Evolutionary conservation across 2,113 vertebrate species (phyloP).

Genomic region (Himantopus leucocephalus): DNA sequence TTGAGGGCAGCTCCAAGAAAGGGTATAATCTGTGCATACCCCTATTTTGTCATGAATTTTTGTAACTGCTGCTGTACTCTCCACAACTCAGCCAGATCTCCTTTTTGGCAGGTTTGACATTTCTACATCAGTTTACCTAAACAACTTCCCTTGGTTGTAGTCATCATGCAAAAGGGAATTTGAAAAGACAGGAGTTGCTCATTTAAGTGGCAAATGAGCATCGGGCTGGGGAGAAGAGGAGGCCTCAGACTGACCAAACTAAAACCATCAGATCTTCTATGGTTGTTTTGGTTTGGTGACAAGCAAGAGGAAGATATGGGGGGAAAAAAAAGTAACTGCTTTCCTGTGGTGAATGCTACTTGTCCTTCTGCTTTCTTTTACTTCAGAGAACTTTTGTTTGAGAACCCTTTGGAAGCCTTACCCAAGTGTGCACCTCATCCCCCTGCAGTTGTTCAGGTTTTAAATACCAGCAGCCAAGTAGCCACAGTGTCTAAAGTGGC

Average conservation of each 20-base stretch:
- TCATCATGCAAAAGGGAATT: background rate
- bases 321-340: background rate
- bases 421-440: background rate
- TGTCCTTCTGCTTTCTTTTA: constrained; percentile 34
- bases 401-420: constrained; percentile 54
- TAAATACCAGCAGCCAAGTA: constrained; percentile 36
- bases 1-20: background rate
- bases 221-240: background rate
- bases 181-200: background rate
- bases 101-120: background rate
- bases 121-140: background rate
- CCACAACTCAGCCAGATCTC: background rate
- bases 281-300: background rate
- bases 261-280: background rate
- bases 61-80: background rate
- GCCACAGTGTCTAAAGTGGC: constrained; percentile 32
- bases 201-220: background rate
- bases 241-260: rapidly evolving
- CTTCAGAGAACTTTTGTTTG: constrained; percentile 41
- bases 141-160: background rate
- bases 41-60: background rate
- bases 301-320: background rate
- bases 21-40: no score
- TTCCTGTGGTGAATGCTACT: background rate
- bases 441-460: background rate